Percentiles rank a stretch among this genome's conserved stretches.
These are phyloP conservation scores for Paracyclopina nana DNA, from an alignment of 1,140 invertebrate genomes.

Conservation along the genomic window DNA sequence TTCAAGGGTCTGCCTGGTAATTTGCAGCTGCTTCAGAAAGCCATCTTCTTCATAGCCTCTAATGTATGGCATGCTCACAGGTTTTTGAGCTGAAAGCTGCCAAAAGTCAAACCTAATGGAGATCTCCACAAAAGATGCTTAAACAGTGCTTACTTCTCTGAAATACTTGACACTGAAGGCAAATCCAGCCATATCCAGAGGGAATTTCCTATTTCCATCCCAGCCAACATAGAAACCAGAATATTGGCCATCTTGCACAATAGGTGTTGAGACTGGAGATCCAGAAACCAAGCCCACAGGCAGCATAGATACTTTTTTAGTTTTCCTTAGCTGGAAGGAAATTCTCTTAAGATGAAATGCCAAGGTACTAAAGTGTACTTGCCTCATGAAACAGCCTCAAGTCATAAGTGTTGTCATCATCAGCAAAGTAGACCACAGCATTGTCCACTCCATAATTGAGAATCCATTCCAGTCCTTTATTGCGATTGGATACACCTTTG, in stretches of 20 bases:
- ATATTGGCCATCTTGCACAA: conserved; percentile 41
- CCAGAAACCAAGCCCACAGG: conserved; percentile 51
- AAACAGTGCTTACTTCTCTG: no score
- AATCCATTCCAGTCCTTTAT: conserved; percentile 38
- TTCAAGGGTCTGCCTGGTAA: no score
- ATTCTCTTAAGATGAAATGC: no score
- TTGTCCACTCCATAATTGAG: conserved; percentile 21
- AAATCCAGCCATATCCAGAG: conserved; percentile 73
- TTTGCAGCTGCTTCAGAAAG: conserved; percentile 44
- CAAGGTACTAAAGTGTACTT: no score
- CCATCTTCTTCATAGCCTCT: conserved; percentile 53
- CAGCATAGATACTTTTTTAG: conserved; percentile 56
- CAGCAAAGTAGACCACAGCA: conserved; percentile 41
- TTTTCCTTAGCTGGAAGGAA: no score
- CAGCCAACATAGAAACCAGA: conserved; percentile 52
- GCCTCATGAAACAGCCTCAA: conserved; percentile 55
- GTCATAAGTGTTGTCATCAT: conserved; percentile 50
- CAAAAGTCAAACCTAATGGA: no score
- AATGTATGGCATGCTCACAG: conserved; percentile 43
- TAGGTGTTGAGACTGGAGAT: conserved; percentile 38
- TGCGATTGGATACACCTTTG: conserved; percentile 40
- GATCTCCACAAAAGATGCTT: no score
- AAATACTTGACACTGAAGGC: conserved; percentile 47
- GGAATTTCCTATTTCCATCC: conserved; percentile 48
- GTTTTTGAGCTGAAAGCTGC: conserved; percentile 28